These are phyloP conservation scores for Theonella swinhoei DNA, from an alignment of 37 sponge, comb jelly and placozoan species.

Conservation along the genomic window DNA sequence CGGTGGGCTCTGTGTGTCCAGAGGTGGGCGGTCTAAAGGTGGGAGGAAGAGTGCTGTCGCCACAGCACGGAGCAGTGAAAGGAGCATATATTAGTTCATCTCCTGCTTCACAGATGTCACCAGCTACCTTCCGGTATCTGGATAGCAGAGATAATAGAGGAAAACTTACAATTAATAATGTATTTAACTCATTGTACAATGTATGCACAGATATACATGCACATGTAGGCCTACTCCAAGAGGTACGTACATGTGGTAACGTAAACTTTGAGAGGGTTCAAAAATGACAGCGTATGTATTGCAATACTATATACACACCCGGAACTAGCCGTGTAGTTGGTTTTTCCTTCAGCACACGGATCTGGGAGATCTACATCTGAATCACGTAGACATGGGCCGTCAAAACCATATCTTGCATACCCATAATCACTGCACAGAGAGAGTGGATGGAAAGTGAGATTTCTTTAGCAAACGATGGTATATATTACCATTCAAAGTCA, in stretches of 20 bases:
- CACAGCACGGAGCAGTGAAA: neutral
- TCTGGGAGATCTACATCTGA: neutral
- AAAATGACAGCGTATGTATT: too few species aligned
- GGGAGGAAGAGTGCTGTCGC: neutral
- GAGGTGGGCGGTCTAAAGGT: neutral
- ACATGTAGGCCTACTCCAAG: too few species aligned
- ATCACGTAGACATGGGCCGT: neutral
- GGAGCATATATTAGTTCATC: constrained; percentile 16
- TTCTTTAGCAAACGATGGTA: neutral
- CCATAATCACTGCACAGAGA: constrained; percentile 76
- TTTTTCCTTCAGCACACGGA: neutral
- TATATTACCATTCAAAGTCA: constrained; percentile 88
- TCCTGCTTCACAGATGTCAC: constrained; percentile 66
- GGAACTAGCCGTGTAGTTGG: neutral
- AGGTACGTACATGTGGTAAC: too few species aligned
- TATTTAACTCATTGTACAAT: too few species aligned
- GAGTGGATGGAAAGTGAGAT: neutral
- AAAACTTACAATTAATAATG: neutral
- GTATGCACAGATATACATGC: too few species aligned
- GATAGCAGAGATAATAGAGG: too few species aligned
- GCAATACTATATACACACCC: neutral
- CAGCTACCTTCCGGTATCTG: constrained; percentile 74
- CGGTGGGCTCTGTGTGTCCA: too few species aligned
- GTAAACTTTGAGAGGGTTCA: too few species aligned
- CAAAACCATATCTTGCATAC: constrained; percentile 15